Evolutionary conservation across 2,888 invertebrate genomes (phyloP), one percentile per base, ranked within the genome.

Genomic region (Hemaris fuciformis): DNA sequence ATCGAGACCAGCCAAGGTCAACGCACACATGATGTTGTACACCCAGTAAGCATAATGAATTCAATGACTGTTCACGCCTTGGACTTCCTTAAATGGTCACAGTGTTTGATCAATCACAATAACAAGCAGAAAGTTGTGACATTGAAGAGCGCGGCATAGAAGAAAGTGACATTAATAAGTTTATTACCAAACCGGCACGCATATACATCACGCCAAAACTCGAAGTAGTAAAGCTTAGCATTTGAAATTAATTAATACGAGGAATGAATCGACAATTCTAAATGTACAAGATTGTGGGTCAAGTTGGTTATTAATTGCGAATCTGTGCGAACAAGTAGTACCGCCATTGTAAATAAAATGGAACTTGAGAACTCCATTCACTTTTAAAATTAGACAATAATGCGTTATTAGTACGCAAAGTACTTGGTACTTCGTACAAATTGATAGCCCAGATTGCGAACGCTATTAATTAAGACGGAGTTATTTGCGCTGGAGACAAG

Each of bases 281-380:
- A 73, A 75, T 73, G 71, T 72, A 64, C 62, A 57, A 73, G 79
- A 83, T 85, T 84, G 87, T 91, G 77, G 91, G 91, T 90, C 91
- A 88, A 73, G 77, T 76, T 76, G 71, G 83, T 85, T 86, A 88
- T 89, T 91, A 89, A 90, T 90, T 88, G 90, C 88, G 81, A 88
- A 89, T 88, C 84, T 81, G 79, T 83, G 80, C 81, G 82, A 81
- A 83, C 87, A 83, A 89, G 85, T 88, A 80, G 84, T 75, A 76
- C 80, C 80, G 77, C 83, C 81, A 88, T 90, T 90, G 90, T 89
- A 76, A 85, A 85, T 81, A 77, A 84, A 83, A 79, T 85, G 81
- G 86, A 81, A 83, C 85, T 87, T 82, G 81, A 80, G 81, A 86
- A 85, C 81, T 85, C 88, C 89, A 80, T 86, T 89, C 89, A 88